These are phyloP conservation scores for Psammodynastes pulverulentus DNA, from an alignment of 2,113 vertebrate species.

Conservation along the genomic window DNA sequence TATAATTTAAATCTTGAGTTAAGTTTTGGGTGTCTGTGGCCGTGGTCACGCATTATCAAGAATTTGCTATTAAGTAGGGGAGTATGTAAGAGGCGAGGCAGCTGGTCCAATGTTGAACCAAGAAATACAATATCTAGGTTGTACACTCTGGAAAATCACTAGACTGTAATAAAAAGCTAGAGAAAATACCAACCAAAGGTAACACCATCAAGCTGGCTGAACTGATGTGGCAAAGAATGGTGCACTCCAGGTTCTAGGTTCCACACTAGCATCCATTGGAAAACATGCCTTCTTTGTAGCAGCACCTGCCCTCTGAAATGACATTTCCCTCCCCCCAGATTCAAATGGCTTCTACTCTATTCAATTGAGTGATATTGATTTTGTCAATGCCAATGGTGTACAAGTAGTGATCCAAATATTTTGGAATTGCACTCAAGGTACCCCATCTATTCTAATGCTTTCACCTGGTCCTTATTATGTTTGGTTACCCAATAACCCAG, in stretches of 20 bases:
- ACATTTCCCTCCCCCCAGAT: neutral
- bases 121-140: neutral
- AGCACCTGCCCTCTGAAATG: neutral
- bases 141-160: neutral
- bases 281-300: neutral
- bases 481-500: neutral
- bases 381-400: neutral
- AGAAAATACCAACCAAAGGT: neutral
- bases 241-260: neutral
- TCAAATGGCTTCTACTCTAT: neutral
- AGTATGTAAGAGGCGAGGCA: neutral
- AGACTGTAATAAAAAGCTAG: neutral
- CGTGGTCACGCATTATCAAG: neutral
- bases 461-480: neutral
- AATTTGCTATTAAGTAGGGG: neutral
- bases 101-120: neutral
- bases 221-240: neutral
- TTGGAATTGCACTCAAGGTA: neutral
- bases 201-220: neutral
- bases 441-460: neutral
- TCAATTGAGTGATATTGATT: neutral
- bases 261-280: neutral
- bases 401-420: neutral
- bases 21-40: neutral
- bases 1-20: neutral